Evolutionary conservation across 2,888 invertebrate genomes (phyloP).

Genomic region (Agriopis aurantiaria): DNA sequence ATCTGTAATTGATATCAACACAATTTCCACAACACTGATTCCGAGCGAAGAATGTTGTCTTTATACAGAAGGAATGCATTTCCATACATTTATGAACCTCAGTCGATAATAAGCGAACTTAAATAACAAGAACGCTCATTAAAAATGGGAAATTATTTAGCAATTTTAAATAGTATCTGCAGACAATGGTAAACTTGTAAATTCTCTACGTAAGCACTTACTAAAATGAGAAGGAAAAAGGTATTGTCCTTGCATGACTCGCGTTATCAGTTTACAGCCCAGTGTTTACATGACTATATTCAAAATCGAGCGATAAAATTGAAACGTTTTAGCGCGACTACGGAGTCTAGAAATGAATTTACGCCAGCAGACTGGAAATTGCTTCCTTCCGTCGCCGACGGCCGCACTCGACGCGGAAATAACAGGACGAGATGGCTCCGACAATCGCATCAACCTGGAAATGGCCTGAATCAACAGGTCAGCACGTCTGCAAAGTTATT

Average conservation of each 20-base stretch:
- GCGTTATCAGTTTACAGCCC: constrained; percentile 23
- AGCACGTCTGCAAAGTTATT: constrained; percentile 53
- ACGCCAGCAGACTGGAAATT: constrained; percentile 74
- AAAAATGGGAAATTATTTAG: not conserved
- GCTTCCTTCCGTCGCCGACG: constrained; percentile 75
- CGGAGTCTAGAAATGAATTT: constrained; percentile 58
- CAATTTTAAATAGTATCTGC: not conserved
- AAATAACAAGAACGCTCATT: not conserved
- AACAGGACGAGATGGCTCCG: constrained; percentile 74
- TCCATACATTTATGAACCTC: constrained; percentile 21
- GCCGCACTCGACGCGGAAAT: constrained; percentile 75
- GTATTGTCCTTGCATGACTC: constrained; percentile 13
- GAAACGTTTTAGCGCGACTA: constrained; percentile 39
- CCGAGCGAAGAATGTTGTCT: constrained; percentile 45
- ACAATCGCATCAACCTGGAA: constrained; percentile 74
- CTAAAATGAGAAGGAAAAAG: not conserved
- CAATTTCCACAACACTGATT: constrained; percentile 52
- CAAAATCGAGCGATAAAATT: constrained; percentile 30
- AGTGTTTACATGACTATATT: constrained; percentile 24
- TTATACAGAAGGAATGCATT: constrained; percentile 46
- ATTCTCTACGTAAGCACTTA: not conserved
- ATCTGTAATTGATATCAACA: constrained; percentile 51
- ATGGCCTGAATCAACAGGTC: constrained; percentile 81
- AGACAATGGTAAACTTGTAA: not conserved
- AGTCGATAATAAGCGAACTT: not conserved